Evolutionary conservation across 2,888 invertebrate species (phyloP), one percentile per base, ranked within the genome.

Genomic region (Sialis lutaria): DNA sequence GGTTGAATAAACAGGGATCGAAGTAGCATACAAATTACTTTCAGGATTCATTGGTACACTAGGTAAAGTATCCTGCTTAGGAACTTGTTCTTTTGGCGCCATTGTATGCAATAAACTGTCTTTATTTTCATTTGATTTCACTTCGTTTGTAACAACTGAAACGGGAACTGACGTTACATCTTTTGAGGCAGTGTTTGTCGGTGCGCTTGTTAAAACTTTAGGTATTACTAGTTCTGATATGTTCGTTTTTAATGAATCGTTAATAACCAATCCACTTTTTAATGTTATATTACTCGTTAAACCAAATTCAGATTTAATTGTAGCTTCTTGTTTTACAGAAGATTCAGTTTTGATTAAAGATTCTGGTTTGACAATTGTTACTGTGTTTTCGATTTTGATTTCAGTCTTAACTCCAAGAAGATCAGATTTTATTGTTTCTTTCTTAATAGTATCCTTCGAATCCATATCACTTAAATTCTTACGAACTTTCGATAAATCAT

Each of bases 391-490:
- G 8, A 10, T 40, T 40, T 45, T 45, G 32, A 40, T 45, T 39
- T 42, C 42, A 5, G 42, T 42, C 32, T 42, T 42, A 42, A 42
- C 32, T 30, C 42, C 22, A 30, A n/a, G 30, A 31, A 40, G 35
- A 6, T 31, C 31, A 9, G 75, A 66, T 62, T 77, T 76, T 39
- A 75, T 73, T 67, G 66, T 58, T 55, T 50, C 49, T n/a, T 42
- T 34, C 35, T 47, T 47, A 22, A 31, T 33, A 9, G 40, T 32
- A 10, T 37, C 37, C 37, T 37, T 37, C 7, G 34, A 9, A 32
- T 45, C 45, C n/a, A 45, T 40, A 13, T 45, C 45, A 8, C 40
- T 45, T 30, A 45, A 31, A 40, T 45, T 45, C 40, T 45, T 45
- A 45, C 45, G 45, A 32, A 45, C 45, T 40, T 45, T 45, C 5